These are phyloP conservation scores for Clistopyga incitator DNA, from an alignment of 2,888 invertebrate species.

Conservation along the genomic window DNA sequence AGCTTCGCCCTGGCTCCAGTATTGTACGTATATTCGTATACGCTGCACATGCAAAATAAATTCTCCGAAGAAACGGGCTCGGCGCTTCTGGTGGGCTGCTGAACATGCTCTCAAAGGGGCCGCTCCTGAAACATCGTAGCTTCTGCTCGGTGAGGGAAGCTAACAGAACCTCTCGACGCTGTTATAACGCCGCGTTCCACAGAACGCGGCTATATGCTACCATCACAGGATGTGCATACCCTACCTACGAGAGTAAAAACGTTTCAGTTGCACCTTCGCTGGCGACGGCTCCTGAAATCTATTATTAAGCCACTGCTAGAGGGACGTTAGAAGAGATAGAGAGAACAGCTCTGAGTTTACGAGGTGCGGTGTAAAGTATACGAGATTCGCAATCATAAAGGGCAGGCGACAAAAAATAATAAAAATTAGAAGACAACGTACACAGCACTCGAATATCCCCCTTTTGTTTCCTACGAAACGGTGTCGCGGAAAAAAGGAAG, in stretches of 20 bases:
- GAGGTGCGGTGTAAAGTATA: constrained; percentile 75
- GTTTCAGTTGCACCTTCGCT: constrained; percentile 60
- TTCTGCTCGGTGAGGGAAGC: constrained; percentile 53
- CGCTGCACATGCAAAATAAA: constrained; percentile 73
- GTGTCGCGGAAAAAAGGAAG: constrained; percentile 33
- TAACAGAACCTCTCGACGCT: constrained; percentile 22
- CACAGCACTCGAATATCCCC: constrained; percentile 8
- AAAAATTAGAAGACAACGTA: constrained; percentile 19
- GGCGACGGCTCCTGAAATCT: constrained; percentile 72
- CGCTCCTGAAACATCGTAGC: constrained; percentile 41
- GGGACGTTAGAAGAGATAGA: constrained; percentile 56
- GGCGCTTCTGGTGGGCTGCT: constrained; percentile 60
- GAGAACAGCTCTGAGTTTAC: constrained; percentile 71
- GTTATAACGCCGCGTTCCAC: constrained; percentile 13
- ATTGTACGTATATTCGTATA: constrained; percentile 54
- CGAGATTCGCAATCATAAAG: constrained; percentile 77
- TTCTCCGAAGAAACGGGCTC: constrained; percentile 67
- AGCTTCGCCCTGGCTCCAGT: constrained; percentile 30
- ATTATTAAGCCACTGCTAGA: constrained; percentile 74
- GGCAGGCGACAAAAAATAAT: constrained; percentile 62
- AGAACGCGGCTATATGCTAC: constrained; percentile 17
- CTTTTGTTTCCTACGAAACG: constrained; percentile 58
- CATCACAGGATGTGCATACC: constrained; percentile 55
- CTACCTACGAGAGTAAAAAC: constrained; percentile 52
- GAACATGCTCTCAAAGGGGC: constrained; percentile 58